phyloP scores from a whole-genome alignment of 2,797 vertebrate genomes.

The Cuculus canorus region DNA sequence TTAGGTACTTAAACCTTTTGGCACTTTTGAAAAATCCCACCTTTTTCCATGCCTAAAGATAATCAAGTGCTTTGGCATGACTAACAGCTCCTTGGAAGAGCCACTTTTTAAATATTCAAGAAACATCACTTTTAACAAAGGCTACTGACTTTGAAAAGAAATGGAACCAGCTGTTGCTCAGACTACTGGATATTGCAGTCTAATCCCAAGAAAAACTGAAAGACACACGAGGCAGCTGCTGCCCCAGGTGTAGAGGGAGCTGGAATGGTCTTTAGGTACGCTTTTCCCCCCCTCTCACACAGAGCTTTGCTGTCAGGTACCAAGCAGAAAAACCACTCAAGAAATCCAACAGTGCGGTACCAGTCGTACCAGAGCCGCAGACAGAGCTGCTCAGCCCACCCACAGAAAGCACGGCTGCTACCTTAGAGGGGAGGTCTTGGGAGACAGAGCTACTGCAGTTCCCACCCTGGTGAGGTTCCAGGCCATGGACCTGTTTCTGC shows the following conservation, averaged over 20 bases:
- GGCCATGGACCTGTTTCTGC: not conserved
- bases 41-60: not conserved
- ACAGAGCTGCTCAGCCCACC: not conserved
- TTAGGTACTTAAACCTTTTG: not conserved
- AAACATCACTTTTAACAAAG: not conserved
- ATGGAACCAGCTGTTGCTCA: not conserved
- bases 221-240: not conserved
- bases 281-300: fast-evolving
- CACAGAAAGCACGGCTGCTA: not conserved
- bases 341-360: not conserved
- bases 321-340: not conserved
- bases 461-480: not conserved
- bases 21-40: not conserved
- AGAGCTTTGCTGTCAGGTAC: not conserved
- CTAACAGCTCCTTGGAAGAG: not conserved
- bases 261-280: fast-evolving
- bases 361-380: not conserved
- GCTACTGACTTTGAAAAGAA: not conserved
- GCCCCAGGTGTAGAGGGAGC: not conserved
- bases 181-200: not conserved
- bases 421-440: not conserved
- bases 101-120: not conserved
- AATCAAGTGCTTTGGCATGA: not conserved
- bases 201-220: not conserved
- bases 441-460: not conserved